A percentile compares a stretch with the other conserved stretches of the same genome.
These are phyloP conservation scores for Timema cristinae DNA, from an alignment of 2,888 invertebrate species.

Conservation along the genomic window DNA sequence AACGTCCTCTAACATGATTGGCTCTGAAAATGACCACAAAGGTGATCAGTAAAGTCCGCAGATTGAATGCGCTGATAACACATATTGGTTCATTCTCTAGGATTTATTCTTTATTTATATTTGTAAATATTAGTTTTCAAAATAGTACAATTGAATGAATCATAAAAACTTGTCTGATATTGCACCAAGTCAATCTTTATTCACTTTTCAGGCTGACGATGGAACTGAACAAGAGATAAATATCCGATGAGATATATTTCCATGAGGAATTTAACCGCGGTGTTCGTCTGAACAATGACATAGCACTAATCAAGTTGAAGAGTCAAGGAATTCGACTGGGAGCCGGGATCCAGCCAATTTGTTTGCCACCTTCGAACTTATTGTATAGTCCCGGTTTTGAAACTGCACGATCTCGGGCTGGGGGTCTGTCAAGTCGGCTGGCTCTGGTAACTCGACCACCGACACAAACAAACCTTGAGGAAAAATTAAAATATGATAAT, in stretches of 20 bases:
- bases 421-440: slow-evolving; percentile 61
- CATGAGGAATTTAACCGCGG: slow-evolving; percentile 64
- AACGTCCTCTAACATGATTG: too few relatives aligned
- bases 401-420: slow-evolving; percentile 81
- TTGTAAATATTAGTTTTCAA: too few relatives aligned
- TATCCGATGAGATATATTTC: slow-evolving; percentile 62
- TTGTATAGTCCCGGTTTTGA: slow-evolving; percentile 53
- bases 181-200: too few relatives aligned
- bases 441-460: slow-evolving; percentile 49
- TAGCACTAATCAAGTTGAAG: slow-evolving; percentile 65
- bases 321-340: slow-evolving; percentile 58
- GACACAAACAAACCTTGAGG: neutral
- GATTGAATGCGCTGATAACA: too few relatives aligned
- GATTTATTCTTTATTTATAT: too few relatives aligned
- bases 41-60: too few relatives aligned
- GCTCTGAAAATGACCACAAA: too few relatives aligned
- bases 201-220: slow-evolving; percentile 49
- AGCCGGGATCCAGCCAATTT: slow-evolving; percentile 68
- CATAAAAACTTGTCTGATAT: too few relatives aligned
- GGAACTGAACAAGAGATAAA: slow-evolving; percentile 64
- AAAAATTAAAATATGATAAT: neutral
- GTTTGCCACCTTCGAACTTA: slow-evolving; percentile 58
- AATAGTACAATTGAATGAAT: too few relatives aligned
- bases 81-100: too few relatives aligned
- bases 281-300: slow-evolving; percentile 67